Percentiles rank a stretch among this genome's conserved stretches.
phyloP scores from a whole-genome alignment of 2,113 vertebrate genomes.

The Chaetorhynchus papuensis region DNA sequence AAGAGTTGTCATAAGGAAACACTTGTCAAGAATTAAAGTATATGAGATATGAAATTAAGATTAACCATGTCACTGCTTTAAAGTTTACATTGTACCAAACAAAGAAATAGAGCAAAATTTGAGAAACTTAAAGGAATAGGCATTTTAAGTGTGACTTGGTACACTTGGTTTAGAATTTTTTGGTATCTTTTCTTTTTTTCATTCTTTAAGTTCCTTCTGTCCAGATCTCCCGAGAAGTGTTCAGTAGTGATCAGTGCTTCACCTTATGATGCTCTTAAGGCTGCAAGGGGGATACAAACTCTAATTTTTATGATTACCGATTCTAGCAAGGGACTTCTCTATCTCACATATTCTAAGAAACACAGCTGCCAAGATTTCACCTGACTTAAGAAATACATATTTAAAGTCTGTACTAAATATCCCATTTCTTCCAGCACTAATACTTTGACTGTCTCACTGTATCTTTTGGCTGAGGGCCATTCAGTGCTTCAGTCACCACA shows the following conservation, averaged over 20 bases:
- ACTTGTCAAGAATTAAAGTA: background rate
- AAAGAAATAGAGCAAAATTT: background rate
- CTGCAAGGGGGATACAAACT: background rate
- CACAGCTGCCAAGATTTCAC: background rate
- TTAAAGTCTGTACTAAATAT: background rate
- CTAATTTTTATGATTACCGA: background rate
- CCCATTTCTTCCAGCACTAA: background rate
- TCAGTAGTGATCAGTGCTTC: background rate
- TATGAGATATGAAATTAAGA: background rate
- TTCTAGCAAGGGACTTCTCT: background rate
- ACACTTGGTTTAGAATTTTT: background rate
- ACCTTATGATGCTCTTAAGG: background rate
- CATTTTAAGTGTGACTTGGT: background rate
- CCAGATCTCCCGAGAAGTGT: accelerated
- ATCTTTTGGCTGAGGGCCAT: background rate
- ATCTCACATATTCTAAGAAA: background rate
- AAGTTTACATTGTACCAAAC: background rate
- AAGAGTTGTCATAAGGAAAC: background rate
- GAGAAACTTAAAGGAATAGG: background rate
- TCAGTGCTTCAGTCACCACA: background rate
- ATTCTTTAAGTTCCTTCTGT: background rate
- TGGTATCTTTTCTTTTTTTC: background rate
- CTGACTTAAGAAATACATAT: background rate
- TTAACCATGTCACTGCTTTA: background rate
- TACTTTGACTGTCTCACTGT: background rate